Conservation (phyloP, 2,888 invertebrate species). For the Rotaria sp. region DNA sequence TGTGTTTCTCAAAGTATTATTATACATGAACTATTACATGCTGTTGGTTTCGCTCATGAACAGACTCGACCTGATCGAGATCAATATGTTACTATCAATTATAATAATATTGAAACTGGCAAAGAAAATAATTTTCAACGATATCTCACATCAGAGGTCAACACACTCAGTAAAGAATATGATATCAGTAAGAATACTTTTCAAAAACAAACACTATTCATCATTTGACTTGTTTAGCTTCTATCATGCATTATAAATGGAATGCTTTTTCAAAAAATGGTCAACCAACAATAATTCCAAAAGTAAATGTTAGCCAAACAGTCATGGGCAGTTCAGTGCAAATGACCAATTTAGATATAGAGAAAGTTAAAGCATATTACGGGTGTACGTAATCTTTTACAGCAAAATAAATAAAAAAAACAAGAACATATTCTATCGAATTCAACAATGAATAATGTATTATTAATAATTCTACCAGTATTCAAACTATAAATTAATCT, state of each 20-base stretch:
- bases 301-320: not conserved
- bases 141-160: not conserved
- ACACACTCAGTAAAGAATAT: constrained; percentile 7
- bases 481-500: not conserved
- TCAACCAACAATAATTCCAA: constrained; percentile 23
- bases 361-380: not conserved
- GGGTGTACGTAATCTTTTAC: not conserved
- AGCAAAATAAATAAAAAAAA: too few relatives aligned
- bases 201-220: not conserved
- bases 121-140: constrained; percentile 33
- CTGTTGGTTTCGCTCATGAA: constrained; percentile 40
- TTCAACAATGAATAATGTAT: not conserved
- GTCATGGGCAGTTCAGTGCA: not conserved
- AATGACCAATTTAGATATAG: not conserved
- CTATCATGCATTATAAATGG: constrained; percentile 40
- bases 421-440: too few relatives aligned
- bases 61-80: constrained; percentile 39
- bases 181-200: not conserved
- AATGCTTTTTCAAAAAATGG: constrained; percentile 40
- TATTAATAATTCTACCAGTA: not conserved
- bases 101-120: constrained; percentile 30
- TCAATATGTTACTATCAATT: constrained; percentile 31
- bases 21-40: constrained; percentile 38
- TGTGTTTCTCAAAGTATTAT: constrained; percentile 32
- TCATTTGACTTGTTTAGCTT: not conserved